A percentile compares a stretch with the other conserved stretches of the same genome.
Conservation (phyloP, 2,113 vertebrate genomes). For the Pterocles burchelli region DNA sequence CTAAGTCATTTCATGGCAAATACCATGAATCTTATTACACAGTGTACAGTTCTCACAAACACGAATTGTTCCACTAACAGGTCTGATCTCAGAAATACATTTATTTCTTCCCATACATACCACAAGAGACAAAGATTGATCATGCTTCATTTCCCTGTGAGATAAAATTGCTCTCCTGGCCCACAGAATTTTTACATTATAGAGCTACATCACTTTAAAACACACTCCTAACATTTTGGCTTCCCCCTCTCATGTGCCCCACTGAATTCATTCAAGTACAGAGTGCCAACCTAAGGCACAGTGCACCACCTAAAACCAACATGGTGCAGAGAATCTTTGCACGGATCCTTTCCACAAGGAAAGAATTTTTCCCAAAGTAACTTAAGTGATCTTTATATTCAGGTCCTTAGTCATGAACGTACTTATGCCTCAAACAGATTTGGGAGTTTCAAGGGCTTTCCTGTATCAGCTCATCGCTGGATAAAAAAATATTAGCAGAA, state of each 20-base stretch:
- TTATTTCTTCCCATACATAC: not conserved
- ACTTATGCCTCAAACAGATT: not conserved
- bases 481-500: slow-evolving; percentile 9
- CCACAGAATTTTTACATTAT: not conserved
- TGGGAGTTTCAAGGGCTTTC: not conserved
- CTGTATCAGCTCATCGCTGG: not conserved
- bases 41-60: not conserved
- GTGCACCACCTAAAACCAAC: not conserved
- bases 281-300: not conserved
- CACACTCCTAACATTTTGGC: not conserved
- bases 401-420: not conserved
- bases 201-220: not conserved
- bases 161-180: not conserved
- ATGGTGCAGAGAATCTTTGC: not conserved
- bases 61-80: not conserved
- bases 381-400: not conserved
- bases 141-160: not conserved
- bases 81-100: not conserved
- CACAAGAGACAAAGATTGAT: not conserved
- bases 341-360: not conserved
- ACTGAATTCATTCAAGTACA: not conserved
- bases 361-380: not conserved
- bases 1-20: not conserved
- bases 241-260: not conserved
- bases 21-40: not conserved